These are phyloP conservation scores for Actinostola sp. DNA, from an alignment of 92 coral and sea anemone genomes.

Conservation along the genomic window DNA sequence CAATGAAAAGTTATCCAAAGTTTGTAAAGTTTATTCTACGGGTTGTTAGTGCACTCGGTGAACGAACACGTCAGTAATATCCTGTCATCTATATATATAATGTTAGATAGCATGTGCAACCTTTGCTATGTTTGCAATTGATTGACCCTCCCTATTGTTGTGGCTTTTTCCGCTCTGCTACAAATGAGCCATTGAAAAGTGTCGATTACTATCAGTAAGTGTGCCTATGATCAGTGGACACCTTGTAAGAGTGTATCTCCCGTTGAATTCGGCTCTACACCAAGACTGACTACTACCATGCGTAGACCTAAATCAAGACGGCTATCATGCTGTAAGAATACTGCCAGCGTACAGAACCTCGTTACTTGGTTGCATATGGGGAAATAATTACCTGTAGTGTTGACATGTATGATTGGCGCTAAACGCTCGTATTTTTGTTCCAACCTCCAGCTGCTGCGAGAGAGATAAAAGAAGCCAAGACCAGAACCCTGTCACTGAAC, in stretches of 20 bases:
- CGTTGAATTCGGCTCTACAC: neutral
- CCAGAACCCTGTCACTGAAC: constrained; percentile 31
- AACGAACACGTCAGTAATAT: no score
- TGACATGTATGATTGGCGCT: constrained; percentile 29
- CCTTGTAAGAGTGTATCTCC: neutral
- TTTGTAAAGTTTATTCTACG: no score
- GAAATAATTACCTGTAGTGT: neutral
- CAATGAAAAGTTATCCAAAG: no score
- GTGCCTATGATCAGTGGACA: constrained; percentile 6
- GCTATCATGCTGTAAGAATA: neutral
- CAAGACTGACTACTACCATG: neutral
- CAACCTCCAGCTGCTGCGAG: constrained; percentile 41
- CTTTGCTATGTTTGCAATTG: constrained; percentile 34
- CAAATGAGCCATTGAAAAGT: constrained; percentile 29
- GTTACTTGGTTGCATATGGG: neutral
- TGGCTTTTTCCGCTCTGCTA: constrained; percentile 40
- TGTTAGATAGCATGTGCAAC: constrained; percentile 12
- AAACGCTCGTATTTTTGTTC: constrained; percentile 5
- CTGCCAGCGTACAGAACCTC: no score
- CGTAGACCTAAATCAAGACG: neutral
- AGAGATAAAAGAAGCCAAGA: constrained; percentile 57
- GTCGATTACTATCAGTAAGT: constrained; percentile 32
- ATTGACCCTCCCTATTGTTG: constrained; percentile 35
- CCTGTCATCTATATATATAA: neutral
- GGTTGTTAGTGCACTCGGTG: no score